Evolutionary conservation across 2,888 invertebrate species (phyloP), one percentile per base, ranked within the genome.

Genomic region (Cheilosia vernalis): DNA sequence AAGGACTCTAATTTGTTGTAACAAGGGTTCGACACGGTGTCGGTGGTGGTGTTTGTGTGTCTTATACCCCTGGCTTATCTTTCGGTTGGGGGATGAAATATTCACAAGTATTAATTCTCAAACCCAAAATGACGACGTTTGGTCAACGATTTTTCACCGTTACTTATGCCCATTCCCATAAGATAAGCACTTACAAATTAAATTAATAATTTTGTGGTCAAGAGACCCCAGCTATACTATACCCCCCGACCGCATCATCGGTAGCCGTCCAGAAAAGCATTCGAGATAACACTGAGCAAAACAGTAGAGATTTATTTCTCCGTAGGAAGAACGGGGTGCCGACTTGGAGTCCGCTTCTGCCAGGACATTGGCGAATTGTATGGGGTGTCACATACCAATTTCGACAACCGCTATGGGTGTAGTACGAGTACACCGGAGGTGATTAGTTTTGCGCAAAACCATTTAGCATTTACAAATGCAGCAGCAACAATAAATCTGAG

Each of bases 191-290:
- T 85, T 72, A 76, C 74, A 80, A 85, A 85, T 85, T 80, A 85
- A 85, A 85, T 85, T 85, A 85, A 85, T 85, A 85, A 85, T 85
- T 80, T 85, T 76, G 76, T 80, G 85, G 85, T 85, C 85, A 85
- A 85, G 85, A 66, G 61, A 56, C 76, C 58, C 60, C 37, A 49
- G 63, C 27, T 40, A 7, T 27, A 27, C 27, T 27, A 21, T 21
- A 24, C 61, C 33, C 17, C 64, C n/a, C n/a, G 13, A 17, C 19
- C 13, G 13, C 24, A 21, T 15, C 64, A 55, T 37, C 33, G 76
- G 76, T 42, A 63, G 47, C 42, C 33, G 6, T 17, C 44, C 30
- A 24, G 51, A 33, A 53, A 64, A 58, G 42, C 49, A 61, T 56
- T 53, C 66, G 56, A 85, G 85, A 85, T 84, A 84, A 76, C 64